A percentile compares a stretch with the other conserved stretches of the same genome.
Evolutionary conservation across 2,888 invertebrate species (phyloP).

Genomic region (Dugesia japonica): DNA sequence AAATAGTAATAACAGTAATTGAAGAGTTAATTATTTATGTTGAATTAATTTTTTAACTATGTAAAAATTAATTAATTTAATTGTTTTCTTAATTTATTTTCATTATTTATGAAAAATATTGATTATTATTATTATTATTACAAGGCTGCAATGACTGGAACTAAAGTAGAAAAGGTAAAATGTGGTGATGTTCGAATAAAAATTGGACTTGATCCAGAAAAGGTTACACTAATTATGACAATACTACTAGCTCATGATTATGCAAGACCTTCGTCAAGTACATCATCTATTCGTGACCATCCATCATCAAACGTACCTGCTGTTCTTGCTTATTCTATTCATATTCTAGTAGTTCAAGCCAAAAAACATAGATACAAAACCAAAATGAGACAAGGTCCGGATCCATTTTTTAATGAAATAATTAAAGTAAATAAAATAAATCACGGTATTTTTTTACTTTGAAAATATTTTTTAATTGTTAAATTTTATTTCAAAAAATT

Average conservation of each 20-base stretch:
- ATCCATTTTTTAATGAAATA: background rate
- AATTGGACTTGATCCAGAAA: background rate
- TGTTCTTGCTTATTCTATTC: background rate
- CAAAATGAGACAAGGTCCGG: constrained; percentile 4
- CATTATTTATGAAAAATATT: too few relatives aligned
- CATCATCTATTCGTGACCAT: background rate
- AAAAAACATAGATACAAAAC: background rate
- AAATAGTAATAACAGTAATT: too few relatives aligned
- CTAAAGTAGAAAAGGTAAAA: background rate
- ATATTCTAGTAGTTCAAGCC: background rate
- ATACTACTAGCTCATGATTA: background rate
- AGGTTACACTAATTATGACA: background rate
- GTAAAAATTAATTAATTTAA: too few relatives aligned
- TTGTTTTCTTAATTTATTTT: too few relatives aligned
- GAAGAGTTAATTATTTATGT: too few relatives aligned
- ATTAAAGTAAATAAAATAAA: background rate
- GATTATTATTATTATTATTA: too few relatives aligned
- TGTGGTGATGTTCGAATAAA: background rate
- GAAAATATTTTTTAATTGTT: background rate
- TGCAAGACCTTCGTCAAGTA: constrained; percentile 1
- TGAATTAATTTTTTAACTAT: too few relatives aligned
- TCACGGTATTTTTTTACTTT: background rate
- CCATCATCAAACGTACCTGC: background rate
- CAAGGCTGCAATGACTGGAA: background rate
- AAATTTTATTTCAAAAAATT: background rate